These are phyloP conservation scores for Thaumetopoea pityocampa DNA, from an alignment of 1,140 invertebrate genomes.

Conservation along the genomic window DNA sequence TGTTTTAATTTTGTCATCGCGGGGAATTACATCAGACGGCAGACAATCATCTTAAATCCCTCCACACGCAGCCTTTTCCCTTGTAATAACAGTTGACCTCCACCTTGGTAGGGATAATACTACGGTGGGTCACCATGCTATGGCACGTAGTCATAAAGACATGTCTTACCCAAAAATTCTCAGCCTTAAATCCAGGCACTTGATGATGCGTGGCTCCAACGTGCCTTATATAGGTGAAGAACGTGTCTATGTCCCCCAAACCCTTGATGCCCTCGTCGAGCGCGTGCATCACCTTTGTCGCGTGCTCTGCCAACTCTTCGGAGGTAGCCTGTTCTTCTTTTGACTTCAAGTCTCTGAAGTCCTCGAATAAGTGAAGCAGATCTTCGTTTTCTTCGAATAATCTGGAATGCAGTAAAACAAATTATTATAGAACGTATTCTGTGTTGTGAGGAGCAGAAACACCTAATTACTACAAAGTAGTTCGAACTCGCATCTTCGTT, in stretches of 20 bases:
- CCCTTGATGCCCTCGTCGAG: constrained; percentile 90
- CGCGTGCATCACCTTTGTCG: constrained; percentile 91
- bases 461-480: not conserved
- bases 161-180: constrained; percentile 88
- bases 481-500: not conserved
- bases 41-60: no score
- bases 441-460: no score
- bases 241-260: constrained; percentile 88
- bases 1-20: no score
- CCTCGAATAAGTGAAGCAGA: constrained; percentile 86
- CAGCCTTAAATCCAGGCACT: constrained; percentile 88
- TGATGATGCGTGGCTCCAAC: constrained; percentile 88
- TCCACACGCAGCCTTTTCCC: no score
- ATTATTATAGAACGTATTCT: no score
- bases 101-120: constrained; percentile 2
- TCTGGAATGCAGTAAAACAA: no score
- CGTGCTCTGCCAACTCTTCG: constrained; percentile 89
- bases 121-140: no score
- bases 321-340: constrained; percentile 86
- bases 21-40: no score
- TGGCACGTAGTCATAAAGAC: not conserved
- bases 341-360: constrained; percentile 85
- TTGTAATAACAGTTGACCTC: no score
- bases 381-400: constrained; percentile 93
- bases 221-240: constrained; percentile 87